Evolutionary conservation across 2,797 vertebrate genomes (phyloP), one percentile per base, ranked within the genome.

Genomic region (Cichlasoma orientale): DNA sequence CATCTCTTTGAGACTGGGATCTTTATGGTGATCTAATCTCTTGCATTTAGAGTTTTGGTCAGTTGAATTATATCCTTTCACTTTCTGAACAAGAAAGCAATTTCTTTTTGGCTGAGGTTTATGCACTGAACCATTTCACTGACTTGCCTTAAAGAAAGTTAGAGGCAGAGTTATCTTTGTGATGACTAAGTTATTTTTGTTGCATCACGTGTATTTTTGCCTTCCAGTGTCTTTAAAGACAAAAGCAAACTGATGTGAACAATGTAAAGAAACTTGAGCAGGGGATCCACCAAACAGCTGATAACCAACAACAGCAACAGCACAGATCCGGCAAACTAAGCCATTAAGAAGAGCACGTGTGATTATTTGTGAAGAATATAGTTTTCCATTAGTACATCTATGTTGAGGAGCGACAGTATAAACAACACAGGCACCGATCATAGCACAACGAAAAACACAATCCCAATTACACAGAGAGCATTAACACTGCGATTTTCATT

Each of bases 41-140:
- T 58, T 13, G 71, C 82, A 73, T 88, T 93, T 85, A 85, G 77
- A 63, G 31, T 84, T 83, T 82, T 81, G 90, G 87, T 84, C 88
- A 89, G 77, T 56, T 89, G 87, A 92, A 89, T 89, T 85, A 88
- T 84, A 83, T 87, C 79, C 82, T 80, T 75, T 90, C 86, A 84
- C 79, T 86, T 88, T 90, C 75, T 82, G 82, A 90, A 74, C 82
- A 87, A 90, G 84, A 89, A 83, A 84, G 82, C 82, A 77, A 84
- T 90, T 90, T 90, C 75, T 84, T 85, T 80, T 71, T 57, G 79
- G 82, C 82, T 44, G n/a, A 83, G 75, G 74, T 88, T 86, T 83
- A 84, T 55, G 78, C 80, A 79, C 73, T 85, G 72, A 86, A 73
- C 72, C 82, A 69, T 86, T 82, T 86, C 70, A 66, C 19, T 41